Conservation (phyloP, 2,113 vertebrate genomes). For the Trogon surrucura region DNA sequence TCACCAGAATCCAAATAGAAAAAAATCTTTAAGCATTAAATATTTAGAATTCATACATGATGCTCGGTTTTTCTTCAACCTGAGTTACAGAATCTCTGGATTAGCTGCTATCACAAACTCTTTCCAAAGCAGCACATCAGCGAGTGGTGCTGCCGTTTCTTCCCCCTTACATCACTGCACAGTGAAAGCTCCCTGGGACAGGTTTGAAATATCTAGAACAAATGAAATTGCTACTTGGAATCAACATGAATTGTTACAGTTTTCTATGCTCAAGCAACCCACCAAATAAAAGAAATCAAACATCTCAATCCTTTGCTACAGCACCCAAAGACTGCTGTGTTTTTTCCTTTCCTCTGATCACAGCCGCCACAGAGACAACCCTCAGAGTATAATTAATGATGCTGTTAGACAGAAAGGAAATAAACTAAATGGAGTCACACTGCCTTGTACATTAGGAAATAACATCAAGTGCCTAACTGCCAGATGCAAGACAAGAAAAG, state of each 20-base stretch:
- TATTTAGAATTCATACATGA: not conserved
- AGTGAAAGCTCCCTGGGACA: not conserved
- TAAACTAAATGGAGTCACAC: conserved; percentile 1
- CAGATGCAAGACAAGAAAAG: not conserved
- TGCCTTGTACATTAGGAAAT: not conserved
- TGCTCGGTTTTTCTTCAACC: not conserved
- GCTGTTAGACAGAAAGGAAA: conserved; percentile 11
- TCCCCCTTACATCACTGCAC: rapidly evolving
- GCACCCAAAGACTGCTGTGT: not conserved
- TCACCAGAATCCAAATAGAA: not conserved
- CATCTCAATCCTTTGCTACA: not conserved
- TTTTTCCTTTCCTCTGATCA: conserved; percentile 3
- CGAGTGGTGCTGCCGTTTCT: not conserved
- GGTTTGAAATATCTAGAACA: not conserved
- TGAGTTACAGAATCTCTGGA: not conserved
- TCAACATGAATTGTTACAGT: not conserved
- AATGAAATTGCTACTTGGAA: not conserved
- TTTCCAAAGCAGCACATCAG: not conserved
- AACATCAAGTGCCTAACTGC: not conserved
- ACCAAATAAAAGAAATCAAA: not conserved
- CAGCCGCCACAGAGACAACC: not conserved
- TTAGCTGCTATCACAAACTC: not conserved
- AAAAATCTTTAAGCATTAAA: not conserved
- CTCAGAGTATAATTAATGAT: not conserved
- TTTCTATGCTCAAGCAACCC: not conserved